These are phyloP conservation scores for Calonectris borealis DNA, from an alignment of 2,113 vertebrate genomes.

Conservation along the genomic window DNA sequence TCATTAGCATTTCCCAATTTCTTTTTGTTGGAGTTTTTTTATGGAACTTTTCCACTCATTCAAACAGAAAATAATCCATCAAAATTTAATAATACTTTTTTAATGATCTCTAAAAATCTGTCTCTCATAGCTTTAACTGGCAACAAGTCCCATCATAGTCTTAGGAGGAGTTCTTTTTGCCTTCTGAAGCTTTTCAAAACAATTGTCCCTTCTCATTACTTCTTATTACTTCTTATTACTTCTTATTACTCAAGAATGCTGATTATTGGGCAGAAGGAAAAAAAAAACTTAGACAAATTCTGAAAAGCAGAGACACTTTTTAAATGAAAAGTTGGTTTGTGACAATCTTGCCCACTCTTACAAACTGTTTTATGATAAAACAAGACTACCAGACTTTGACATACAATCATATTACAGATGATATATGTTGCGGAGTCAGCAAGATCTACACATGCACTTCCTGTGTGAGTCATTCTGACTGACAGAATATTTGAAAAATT, in stretches of 20 bases:
- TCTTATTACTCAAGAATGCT: background rate
- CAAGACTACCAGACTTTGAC: background rate
- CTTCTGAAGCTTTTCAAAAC: background rate
- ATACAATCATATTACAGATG: background rate
- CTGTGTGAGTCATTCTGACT: too few species aligned
- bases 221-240: background rate
- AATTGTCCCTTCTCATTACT: background rate
- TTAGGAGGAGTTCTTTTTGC: background rate
- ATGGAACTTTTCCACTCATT: background rate
- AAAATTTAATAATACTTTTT: background rate
- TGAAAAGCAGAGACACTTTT: background rate
- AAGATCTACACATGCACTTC: background rate
- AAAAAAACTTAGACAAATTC: background rate
- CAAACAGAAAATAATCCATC: background rate
- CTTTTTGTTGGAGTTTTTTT: background rate
- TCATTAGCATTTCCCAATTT: background rate
- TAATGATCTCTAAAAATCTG: background rate
- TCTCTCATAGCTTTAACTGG: background rate
- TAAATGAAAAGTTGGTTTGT: background rate
- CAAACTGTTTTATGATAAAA: background rate
- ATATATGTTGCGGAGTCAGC: background rate
- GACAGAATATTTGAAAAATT: background rate
- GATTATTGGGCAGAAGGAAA: background rate
- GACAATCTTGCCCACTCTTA: background rate
- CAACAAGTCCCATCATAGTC: background rate